phyloP scores from a whole-genome alignment of 2,888 invertebrate genomes.

The Noctua janthina region DNA sequence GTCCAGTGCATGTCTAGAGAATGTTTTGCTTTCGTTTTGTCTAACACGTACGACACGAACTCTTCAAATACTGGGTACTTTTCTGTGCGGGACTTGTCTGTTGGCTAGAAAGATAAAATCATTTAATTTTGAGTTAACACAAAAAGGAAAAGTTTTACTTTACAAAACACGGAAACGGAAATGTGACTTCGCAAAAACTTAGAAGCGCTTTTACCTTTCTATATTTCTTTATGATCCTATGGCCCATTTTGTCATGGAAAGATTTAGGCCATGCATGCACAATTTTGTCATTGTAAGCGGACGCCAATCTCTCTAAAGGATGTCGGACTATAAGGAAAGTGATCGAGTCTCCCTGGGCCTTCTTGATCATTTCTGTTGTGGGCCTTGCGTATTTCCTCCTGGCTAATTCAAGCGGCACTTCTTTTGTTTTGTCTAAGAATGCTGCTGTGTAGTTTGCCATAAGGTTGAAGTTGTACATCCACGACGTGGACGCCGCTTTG shows the following conservation, averaged over 20 bases:
- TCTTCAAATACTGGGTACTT: slow-evolving; percentile 95
- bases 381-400: slow-evolving; percentile 95
- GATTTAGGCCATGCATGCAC: slow-evolving; percentile 95
- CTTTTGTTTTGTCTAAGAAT: slow-evolving; percentile 94
- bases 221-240: slow-evolving; percentile 94
- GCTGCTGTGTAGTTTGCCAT: slow-evolving; percentile 95
- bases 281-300: slow-evolving; percentile 96
- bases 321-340: slow-evolving; percentile 96
- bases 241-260: slow-evolving; percentile 95
- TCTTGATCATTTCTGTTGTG: slow-evolving; percentile 92
- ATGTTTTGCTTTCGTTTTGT: slow-evolving; percentile 91
- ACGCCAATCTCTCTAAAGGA: slow-evolving; percentile 94
- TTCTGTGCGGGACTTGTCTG: slow-evolving; percentile 73
- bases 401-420: slow-evolving; percentile 94
- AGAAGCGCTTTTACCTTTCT: slow-evolving; percentile 88
- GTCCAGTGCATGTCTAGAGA: slow-evolving; percentile 96
- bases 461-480: slow-evolving; percentile 97
- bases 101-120: slow-evolving; percentile 61
- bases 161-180: not conserved
- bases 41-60: slow-evolving; percentile 94
- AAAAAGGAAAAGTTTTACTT: not conserved
- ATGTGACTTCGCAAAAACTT: not conserved
- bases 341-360: slow-evolving; percentile 94
- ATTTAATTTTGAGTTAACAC: not conserved
- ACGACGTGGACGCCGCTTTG: slow-evolving; percentile 96